These are phyloP conservation scores for Tetheella fluctuosa DNA, from an alignment of 2,888 invertebrate genomes.

Conservation along the genomic window DNA sequence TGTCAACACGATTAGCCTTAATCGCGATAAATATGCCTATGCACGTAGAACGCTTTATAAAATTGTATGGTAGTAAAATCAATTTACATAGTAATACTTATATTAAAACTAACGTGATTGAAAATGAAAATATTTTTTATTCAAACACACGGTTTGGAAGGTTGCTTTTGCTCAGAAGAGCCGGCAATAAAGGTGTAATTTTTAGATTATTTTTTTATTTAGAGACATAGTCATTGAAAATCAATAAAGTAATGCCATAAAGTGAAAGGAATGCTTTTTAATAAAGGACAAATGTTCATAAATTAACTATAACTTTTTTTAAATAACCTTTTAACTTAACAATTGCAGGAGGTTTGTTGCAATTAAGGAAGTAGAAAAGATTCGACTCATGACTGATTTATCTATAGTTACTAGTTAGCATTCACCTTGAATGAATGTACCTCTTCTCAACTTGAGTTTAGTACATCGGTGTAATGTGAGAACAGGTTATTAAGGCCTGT, in stretches of 20 bases:
- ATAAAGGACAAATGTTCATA: conserved; percentile 28
- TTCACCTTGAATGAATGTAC: conserved; percentile 56
- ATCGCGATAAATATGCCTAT: background rate
- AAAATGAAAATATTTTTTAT: too few species aligned
- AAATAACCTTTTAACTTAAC: conserved; percentile 7
- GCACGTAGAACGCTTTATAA: background rate
- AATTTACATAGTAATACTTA: background rate
- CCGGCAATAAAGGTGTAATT: background rate
- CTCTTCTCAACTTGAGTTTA: conserved; percentile 45
- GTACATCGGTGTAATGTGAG: conserved; percentile 38
- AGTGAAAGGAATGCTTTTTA: conserved; percentile 33
- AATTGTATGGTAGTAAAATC: background rate
- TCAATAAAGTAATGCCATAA: background rate
- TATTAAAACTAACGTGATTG: too few species aligned
- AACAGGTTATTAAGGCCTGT: conserved; percentile 14
- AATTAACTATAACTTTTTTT: background rate
- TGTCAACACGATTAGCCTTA: background rate
- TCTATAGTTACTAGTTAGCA: conserved; percentile 34
- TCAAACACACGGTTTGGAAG: too few species aligned
- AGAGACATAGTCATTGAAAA: background rate
- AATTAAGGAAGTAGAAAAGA: conserved; percentile 21
- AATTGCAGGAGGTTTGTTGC: conserved; percentile 12
- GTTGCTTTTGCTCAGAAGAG: too few species aligned
- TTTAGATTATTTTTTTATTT: background rate
- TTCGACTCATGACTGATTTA: conserved; percentile 30